These are phyloP conservation scores for Oreochromis niloticus DNA, from an alignment of 2,113 vertebrate genomes.

Conservation along the genomic window DNA sequence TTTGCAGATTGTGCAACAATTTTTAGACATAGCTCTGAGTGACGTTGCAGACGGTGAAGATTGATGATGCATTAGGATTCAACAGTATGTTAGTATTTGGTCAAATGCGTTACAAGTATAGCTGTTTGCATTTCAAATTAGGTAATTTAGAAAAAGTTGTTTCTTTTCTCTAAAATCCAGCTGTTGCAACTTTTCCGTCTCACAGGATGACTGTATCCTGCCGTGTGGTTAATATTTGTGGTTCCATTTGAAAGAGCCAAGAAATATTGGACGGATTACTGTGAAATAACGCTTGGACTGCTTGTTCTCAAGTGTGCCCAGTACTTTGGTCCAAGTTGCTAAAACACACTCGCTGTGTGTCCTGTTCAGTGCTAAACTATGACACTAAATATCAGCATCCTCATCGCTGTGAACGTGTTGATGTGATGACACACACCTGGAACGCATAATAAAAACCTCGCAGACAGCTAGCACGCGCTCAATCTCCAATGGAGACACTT, in stretches of 20 bases:
- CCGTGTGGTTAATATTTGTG: background rate
- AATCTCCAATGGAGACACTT: background rate
- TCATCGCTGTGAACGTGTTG: background rate
- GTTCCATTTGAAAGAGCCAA: background rate
- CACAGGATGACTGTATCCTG: background rate
- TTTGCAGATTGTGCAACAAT: rapidly evolving
- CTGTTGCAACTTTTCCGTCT: background rate
- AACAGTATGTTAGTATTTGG: background rate
- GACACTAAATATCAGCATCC: background rate
- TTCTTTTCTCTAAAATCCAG: background rate
- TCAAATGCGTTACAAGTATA: background rate
- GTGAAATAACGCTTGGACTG: rapidly evolving
- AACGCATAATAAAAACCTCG: background rate
- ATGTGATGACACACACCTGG: background rate
- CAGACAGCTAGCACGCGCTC: background rate
- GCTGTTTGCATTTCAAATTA: background rate
- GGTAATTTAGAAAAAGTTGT: background rate
- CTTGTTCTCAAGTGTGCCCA: background rate
- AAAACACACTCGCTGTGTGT: background rate
- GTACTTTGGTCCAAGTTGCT: background rate
- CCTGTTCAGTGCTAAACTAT: background rate
- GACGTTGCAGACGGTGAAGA: background rate
- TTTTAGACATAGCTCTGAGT: background rate
- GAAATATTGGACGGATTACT: background rate
- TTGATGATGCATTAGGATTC: background rate